Conservation (phyloP, 2,797 vertebrate genomes). For the Sebastes goodei region DNA sequence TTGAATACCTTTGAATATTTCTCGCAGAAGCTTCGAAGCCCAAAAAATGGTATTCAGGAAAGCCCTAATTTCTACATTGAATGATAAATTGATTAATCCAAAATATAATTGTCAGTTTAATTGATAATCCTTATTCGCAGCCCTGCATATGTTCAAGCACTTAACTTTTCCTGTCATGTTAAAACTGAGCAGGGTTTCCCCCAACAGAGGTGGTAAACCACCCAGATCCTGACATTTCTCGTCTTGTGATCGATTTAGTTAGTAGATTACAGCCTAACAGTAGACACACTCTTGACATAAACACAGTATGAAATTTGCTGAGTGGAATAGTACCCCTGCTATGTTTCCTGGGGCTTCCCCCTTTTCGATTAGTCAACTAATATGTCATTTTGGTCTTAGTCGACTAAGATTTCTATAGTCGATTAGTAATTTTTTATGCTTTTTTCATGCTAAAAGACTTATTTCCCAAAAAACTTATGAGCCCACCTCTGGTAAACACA, state of each 20-base stretch:
- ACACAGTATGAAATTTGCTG: background rate
- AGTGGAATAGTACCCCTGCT: background rate
- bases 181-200: background rate
- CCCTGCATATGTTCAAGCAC: background rate
- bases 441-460: background rate
- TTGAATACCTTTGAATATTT: no score
- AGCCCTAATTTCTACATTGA: background rate
- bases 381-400: background rate
- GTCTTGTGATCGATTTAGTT: background rate
- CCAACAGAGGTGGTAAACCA: background rate
- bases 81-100: background rate
- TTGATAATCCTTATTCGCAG: no score
- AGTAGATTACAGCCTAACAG: background rate
- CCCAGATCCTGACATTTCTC: background rate
- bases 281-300: background rate
- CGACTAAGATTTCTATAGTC: background rate
- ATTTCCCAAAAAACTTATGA: background rate
- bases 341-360: background rate
- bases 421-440: background rate
- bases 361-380: background rate
- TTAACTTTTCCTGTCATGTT: background rate
- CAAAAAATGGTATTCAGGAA: no score
- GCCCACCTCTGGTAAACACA: background rate
- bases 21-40: no score
- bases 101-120: background rate